phyloP scores from a whole-genome alignment of 2,113 vertebrate species.

The Burhinus bistriatus region DNA sequence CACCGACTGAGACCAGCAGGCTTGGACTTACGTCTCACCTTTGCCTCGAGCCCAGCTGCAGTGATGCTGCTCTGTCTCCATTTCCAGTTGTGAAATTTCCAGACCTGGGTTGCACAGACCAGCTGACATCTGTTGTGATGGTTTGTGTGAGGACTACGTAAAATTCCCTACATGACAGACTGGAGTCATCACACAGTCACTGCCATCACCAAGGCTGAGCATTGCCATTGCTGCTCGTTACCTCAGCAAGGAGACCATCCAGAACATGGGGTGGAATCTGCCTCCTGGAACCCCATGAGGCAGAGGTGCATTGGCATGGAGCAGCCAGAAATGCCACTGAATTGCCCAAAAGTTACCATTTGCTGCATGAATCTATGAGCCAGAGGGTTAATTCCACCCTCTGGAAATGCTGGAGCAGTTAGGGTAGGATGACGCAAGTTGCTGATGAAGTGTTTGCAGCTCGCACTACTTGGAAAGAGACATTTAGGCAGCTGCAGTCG shows the following conservation, averaged over 20 bases:
- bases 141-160: neutral
- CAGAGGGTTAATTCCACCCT: slow-evolving; percentile 5
- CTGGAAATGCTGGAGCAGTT: neutral
- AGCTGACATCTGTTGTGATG: slow-evolving; percentile 8
- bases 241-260: neutral
- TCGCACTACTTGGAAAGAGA: slow-evolving; percentile 4
- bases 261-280: neutral
- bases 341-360: neutral
- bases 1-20: neutral
- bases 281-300: accelerated
- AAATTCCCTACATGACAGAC: neutral
- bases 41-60: neutral
- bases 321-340: neutral
- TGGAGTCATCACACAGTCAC: neutral
- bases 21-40: neutral
- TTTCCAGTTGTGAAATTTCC: slow-evolving; percentile 29
- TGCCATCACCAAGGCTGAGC: accelerated
- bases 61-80: neutral
- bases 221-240: accelerated
- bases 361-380: neutral
- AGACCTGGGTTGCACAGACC: neutral
- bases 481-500: neutral
- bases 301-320: neutral
- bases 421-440: neutral
- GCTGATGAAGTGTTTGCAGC: slow-evolving; percentile 24